Conservation (phyloP, 2,797 vertebrate species). For the Karalla daura region DNA sequence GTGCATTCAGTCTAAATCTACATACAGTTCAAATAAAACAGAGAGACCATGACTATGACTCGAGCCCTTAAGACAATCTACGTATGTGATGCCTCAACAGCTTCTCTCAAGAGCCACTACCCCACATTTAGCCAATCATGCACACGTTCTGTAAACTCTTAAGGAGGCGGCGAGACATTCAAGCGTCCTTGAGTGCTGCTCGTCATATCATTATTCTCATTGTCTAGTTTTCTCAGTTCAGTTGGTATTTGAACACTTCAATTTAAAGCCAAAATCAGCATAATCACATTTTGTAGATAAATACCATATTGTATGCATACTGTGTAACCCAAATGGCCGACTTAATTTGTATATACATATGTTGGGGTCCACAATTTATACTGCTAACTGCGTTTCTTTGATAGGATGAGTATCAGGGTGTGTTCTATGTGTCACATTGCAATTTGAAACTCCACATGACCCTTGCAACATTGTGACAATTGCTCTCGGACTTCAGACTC, state of each 20-base stretch:
- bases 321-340: background rate
- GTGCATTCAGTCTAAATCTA: background rate
- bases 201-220: constrained; percentile 1
- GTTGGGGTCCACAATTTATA: background rate
- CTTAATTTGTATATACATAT: background rate
- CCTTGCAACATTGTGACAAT: background rate
- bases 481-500: background rate
- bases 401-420: background rate
- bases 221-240: background rate
- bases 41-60: background rate
- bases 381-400: background rate
- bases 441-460: background rate
- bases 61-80: background rate
- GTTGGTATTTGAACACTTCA: background rate
- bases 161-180: background rate
- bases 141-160: background rate
- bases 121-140: background rate
- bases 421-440: background rate
- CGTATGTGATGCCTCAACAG: background rate
- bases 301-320: background rate
- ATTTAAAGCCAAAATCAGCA: background rate
- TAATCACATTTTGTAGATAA: background rate
- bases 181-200: background rate
- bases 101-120: background rate
- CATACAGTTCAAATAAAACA: background rate